A percentile compares a stretch with the other conserved stretches of the same genome.
These are phyloP conservation scores for Mixornis gularis DNA, from an alignment of 2,113 vertebrate genomes.

Conservation along the genomic window DNA sequence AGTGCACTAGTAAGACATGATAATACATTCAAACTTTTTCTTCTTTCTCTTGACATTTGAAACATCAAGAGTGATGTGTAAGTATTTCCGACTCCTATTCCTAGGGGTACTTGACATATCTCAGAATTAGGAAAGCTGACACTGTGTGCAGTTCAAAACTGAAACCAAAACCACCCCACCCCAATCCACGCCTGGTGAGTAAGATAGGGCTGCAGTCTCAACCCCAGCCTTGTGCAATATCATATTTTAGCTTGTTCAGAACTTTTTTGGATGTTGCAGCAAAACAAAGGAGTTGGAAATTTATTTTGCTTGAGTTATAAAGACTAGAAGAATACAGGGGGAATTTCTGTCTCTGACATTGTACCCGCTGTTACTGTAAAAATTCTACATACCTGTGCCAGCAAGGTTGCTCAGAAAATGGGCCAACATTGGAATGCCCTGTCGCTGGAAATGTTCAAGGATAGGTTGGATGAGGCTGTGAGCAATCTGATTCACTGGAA, in stretches of 20 bases:
- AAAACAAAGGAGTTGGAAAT: not conserved
- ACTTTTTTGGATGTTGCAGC: not conserved
- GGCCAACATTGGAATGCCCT: not conserved
- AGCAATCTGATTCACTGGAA: too few relatives aligned
- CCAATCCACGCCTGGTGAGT: rapidly evolving
- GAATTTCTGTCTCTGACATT: not conserved
- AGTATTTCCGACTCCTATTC: not conserved
- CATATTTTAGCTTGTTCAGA: not conserved
- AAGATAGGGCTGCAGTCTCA: not conserved
- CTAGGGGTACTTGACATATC: not conserved
- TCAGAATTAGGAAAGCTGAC: not conserved
- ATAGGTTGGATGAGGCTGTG: not conserved
- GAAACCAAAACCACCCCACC: not conserved
- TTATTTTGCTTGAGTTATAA: not conserved
- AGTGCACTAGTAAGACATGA: not conserved
- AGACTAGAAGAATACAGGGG: not conserved
- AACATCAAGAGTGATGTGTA: not conserved
- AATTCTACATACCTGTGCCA: not conserved
- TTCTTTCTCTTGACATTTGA: constrained; percentile 42
- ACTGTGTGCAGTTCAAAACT: not conserved
- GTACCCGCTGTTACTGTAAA: not conserved
- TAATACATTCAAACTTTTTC: not conserved
- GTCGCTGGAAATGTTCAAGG: not conserved
- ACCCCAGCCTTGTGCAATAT: not conserved
- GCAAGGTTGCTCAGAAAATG: not conserved